Conservation (phyloP, 2,113 vertebrate species). For the Oxyruncus cristatus region DNA sequence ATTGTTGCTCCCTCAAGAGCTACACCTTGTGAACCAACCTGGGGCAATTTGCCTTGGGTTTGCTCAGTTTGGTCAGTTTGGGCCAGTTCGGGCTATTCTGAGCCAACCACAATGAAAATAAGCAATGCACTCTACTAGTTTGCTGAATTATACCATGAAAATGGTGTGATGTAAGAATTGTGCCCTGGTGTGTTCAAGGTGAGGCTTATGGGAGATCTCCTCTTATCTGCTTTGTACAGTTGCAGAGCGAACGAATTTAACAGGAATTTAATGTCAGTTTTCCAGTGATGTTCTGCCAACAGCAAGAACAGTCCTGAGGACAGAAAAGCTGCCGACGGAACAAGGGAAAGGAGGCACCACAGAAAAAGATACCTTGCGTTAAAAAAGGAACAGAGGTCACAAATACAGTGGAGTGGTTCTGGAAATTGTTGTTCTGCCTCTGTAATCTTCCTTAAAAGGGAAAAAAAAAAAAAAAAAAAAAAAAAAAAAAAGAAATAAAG, state of each 20-base stretch:
- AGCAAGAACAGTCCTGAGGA: not conserved
- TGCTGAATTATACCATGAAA: not conserved
- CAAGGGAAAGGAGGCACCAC: not conserved
- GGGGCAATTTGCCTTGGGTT: not conserved
- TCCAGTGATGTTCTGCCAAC: not conserved
- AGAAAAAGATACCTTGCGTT: not conserved
- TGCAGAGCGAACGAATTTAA: not conserved
- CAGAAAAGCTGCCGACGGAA: not conserved
- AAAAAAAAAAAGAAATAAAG: not conserved
- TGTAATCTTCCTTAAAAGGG: not conserved
- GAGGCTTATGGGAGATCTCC: not conserved
- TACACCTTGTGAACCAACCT: not conserved
- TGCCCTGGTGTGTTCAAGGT: not conserved
- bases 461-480: not conserved
- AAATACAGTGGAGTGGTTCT: not conserved
- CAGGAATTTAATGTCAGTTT: not conserved
- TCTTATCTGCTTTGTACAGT: not conserved
- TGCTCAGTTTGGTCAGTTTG: not conserved
- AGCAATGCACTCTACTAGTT: not conserved
- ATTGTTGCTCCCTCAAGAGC: not conserved
- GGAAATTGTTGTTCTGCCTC: not conserved
- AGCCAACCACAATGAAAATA: not conserved
- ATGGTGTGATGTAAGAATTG: not conserved
- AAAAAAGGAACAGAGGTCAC: not conserved
- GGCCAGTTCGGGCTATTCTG: not conserved